Percentiles rank a stretch among this genome's conserved stretches.
Evolutionary conservation across 2,888 invertebrate species (phyloP).

Genomic region (Oegoconia quadripuncta): DNA sequence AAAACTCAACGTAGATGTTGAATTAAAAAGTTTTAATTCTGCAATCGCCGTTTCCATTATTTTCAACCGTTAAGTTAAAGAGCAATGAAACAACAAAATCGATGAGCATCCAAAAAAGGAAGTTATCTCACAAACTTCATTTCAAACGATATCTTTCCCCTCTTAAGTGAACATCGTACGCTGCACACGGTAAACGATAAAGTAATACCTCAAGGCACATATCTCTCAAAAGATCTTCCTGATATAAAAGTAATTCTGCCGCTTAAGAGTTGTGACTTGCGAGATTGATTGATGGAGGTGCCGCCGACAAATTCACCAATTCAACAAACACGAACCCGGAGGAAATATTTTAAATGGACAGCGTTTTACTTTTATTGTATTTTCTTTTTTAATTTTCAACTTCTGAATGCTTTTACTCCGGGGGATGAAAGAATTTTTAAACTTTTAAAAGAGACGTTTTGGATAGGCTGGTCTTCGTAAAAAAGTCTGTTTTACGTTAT

Average conservation of each 20-base stretch:
- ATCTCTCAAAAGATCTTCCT: slow-evolving; percentile 55
- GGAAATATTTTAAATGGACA: slow-evolving; percentile 24
- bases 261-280: slow-evolving; percentile 62
- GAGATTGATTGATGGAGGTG: slow-evolving; percentile 65
- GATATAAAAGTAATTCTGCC: slow-evolving; percentile 66
- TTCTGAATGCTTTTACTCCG: slow-evolving; percentile 3
- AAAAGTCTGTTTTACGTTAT: too few species aligned
- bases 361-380: slow-evolving; percentile 27
- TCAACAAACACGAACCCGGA: slow-evolving; percentile 37
- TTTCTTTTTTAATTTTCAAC: slow-evolving; percentile 11
- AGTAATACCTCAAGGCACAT: slow-evolving; percentile 59
- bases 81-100: too few species aligned
- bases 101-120: neutral
- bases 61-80: too few species aligned
- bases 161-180: slow-evolving; percentile 21
- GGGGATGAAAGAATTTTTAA: neutral
- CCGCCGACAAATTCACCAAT: slow-evolving; percentile 60
- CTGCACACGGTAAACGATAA: slow-evolving; percentile 30
- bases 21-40: too few species aligned
- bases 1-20: too few species aligned
- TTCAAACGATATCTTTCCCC: slow-evolving; percentile 1
- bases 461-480: too few species aligned
- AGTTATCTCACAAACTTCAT: neutral
- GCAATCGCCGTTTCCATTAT: too few species aligned
- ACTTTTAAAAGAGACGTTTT: too few species aligned